These are phyloP conservation scores for Coptodon rendalli DNA, from an alignment of 2,113 vertebrate genomes.

Conservation along the genomic window DNA sequence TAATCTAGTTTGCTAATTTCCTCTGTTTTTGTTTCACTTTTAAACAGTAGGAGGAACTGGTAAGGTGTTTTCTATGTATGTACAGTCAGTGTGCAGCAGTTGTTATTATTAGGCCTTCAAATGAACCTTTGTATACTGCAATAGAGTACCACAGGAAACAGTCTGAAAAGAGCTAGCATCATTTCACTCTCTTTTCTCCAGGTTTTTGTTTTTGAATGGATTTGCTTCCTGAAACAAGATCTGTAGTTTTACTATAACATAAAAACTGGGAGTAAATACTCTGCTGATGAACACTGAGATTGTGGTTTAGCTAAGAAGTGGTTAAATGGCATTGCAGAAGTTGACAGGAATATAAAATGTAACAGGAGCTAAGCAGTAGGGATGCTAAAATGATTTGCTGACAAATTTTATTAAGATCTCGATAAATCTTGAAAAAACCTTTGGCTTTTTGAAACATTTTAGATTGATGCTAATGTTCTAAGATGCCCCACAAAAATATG, in stretches of 20 bases:
- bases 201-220: not conserved
- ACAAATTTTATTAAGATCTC: not conserved
- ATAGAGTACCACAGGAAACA: not conserved
- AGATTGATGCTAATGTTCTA: not conserved
- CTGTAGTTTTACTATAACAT: not conserved
- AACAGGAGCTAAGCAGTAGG: not conserved
- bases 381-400: too few relatives aligned
- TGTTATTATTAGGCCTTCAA: not conserved
- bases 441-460: not conserved
- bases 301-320: not conserved
- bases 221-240: not conserved
- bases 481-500: not conserved
- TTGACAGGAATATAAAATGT: not conserved
- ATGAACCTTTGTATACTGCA: not conserved
- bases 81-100: not conserved
- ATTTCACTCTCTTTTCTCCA: accelerated
- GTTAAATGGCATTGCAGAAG: not conserved
- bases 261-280: not conserved
- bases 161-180: not conserved
- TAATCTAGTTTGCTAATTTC: not conserved
- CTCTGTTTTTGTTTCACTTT: not conserved
- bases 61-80: not conserved
- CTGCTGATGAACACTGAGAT: not conserved
- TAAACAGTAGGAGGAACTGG: not conserved
- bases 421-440: not conserved